These are phyloP conservation scores for Temnothorax rugatulus DNA, from an alignment of 2,888 invertebrate species.

Conservation along the genomic window DNA sequence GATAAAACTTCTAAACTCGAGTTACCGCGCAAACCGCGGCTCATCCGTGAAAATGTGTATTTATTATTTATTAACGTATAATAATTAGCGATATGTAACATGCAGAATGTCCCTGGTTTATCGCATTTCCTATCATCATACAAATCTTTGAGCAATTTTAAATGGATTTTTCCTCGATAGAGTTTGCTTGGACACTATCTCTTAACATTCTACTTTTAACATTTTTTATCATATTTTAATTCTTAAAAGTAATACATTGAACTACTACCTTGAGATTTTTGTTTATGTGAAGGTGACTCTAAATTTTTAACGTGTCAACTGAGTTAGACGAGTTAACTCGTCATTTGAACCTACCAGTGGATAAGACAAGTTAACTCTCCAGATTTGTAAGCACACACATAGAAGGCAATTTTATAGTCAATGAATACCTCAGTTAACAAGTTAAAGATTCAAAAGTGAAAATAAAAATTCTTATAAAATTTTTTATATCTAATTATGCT, in stretches of 20 bases:
- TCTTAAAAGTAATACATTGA: neutral
- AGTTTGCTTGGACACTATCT: neutral
- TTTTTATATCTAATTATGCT: neutral
- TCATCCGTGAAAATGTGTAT: too few relatives aligned
- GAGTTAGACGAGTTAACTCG: neutral
- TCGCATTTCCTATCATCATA: neutral
- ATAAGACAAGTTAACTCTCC: neutral
- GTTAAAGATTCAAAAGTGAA: neutral
- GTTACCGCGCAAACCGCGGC: neutral
- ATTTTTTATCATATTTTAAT: too few relatives aligned
- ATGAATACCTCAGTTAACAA: neutral
- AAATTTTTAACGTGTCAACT: neutral
- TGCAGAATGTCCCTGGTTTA: neutral
- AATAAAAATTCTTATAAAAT: neutral
- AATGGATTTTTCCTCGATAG: neutral
- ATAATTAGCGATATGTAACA: neutral
- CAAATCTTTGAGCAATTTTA: neutral
- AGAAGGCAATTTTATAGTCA: neutral
- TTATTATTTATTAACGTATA: slow-evolving; percentile 18
- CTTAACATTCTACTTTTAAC: neutral
- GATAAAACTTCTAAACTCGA: neutral
- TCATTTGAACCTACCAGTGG: neutral
- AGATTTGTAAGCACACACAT: neutral
- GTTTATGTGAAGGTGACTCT: neutral
- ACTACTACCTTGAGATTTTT: neutral